Conservation (phyloP, 2,888 invertebrate species). For the Cotesia congregata region DNA sequence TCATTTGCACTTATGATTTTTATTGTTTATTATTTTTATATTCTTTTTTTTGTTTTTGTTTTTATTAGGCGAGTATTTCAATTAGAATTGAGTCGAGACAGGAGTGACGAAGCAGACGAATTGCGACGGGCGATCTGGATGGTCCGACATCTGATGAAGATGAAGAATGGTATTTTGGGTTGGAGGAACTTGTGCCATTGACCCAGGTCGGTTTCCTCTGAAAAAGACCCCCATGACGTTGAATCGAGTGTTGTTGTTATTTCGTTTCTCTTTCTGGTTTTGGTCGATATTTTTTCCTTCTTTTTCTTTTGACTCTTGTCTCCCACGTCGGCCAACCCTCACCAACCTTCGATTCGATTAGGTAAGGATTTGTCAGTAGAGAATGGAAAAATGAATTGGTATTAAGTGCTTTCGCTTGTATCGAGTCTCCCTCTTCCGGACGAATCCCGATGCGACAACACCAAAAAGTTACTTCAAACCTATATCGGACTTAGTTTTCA, state of each 20-base stretch:
- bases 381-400: slow-evolving; percentile 55
- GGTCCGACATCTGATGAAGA: slow-evolving; percentile 32
- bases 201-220: slow-evolving; percentile 57
- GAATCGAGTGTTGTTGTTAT: slow-evolving; percentile 47
- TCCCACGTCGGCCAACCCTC: slow-evolving; percentile 34
- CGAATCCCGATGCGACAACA: slow-evolving; percentile 31
- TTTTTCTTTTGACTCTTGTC: slow-evolving; percentile 12
- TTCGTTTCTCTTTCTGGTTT: slow-evolving; percentile 17
- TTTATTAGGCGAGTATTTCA: background rate
- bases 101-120: slow-evolving; percentile 19
- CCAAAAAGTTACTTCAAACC: slow-evolving; percentile 25
- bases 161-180: slow-evolving; percentile 22
- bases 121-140: slow-evolving; percentile 10
- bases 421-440: slow-evolving; percentile 22
- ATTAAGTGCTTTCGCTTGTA: slow-evolving; percentile 55
- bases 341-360: slow-evolving; percentile 54
- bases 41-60: slow-evolving; percentile 2
- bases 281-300: background rate
- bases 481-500: background rate
- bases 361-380: slow-evolving; percentile 49
- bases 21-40: slow-evolving; percentile 1
- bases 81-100: slow-evolving; percentile 4
- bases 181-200: slow-evolving; percentile 51
- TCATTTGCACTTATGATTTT: background rate
- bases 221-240: slow-evolving; percentile 38